A percentile compares a stretch with the other conserved stretches of the same genome.
Conservation (phyloP, 2,797 vertebrate species). For the Rallus crepitans region DNA sequence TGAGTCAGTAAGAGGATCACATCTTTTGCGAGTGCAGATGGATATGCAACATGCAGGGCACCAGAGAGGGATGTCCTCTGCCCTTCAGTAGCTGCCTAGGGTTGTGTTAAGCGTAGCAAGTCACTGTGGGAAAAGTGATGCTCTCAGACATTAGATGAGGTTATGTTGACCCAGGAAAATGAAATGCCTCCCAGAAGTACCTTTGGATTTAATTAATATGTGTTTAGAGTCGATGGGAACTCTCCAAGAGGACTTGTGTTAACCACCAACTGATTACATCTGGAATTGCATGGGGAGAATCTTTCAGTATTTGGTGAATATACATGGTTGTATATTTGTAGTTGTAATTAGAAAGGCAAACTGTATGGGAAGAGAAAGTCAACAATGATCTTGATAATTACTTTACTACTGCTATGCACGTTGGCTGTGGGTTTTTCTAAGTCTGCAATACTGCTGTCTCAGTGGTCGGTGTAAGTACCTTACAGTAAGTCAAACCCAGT, state of each 20-base stretch:
- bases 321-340: not conserved
- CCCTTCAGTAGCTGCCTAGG: not conserved
- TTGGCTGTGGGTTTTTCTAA: not conserved
- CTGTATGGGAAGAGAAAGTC: constrained; percentile 13
- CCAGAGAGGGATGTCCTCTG: not conserved
- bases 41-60: not conserved
- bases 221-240: not conserved
- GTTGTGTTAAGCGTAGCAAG: not conserved
- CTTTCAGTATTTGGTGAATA: not conserved
- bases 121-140: not conserved
- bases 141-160: not conserved
- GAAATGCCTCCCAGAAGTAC: not conserved
- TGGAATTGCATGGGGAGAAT: not conserved
- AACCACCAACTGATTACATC: not conserved
- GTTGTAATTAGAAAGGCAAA: constrained; percentile 47
- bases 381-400: constrained; percentile 10
- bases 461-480: not conserved
- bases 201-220: constrained; percentile 23
- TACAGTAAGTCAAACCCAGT: not conserved
- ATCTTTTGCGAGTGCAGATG: not conserved
- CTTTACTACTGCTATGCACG: not conserved
- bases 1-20: not conserved
- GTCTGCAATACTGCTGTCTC: not conserved
- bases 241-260: not conserved
- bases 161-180: not conserved